phyloP scores from a whole-genome alignment of 2,113 vertebrate genomes.

The Vimba vimba region DNA sequence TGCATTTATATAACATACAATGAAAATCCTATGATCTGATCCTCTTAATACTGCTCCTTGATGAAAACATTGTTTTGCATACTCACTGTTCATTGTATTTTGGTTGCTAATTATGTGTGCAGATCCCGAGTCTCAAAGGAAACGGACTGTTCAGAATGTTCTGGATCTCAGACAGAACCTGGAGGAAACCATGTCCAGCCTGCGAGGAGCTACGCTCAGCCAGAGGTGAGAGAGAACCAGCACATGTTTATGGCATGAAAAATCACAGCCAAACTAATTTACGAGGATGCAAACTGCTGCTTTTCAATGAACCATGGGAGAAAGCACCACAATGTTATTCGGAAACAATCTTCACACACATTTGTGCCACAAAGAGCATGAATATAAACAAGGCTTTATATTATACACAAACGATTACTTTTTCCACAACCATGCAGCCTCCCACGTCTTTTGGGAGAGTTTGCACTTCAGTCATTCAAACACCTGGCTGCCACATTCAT shows the following conservation, averaged over 20 bases:
- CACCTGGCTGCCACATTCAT: constrained; percentile 47
- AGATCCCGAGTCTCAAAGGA: constrained; percentile 97
- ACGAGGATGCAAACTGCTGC: background rate
- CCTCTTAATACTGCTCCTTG: no score
- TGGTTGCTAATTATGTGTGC: constrained; percentile 11
- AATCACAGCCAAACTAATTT: constrained; percentile 21
- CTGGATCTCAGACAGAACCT: constrained; percentile 97
- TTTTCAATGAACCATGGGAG: constrained; percentile 1
- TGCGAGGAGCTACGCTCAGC: constrained; percentile 91
- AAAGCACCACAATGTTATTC: background rate
- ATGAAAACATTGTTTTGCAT: background rate
- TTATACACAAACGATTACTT: constrained; percentile 17
- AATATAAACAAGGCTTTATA: background rate
- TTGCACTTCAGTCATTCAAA: constrained; percentile 50
- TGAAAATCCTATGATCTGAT: no score
- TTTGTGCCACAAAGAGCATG: constrained; percentile 16
- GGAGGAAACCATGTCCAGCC: constrained; percentile 97
- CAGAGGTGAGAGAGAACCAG: constrained; percentile 82
- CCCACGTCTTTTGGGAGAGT: constrained; percentile 33
- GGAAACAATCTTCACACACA: background rate
- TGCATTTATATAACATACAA: background rate
- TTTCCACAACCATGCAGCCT: background rate
- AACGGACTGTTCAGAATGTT: constrained; percentile 96
- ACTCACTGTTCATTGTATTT: background rate
- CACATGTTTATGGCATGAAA: background rate